Base-by-base conservation (phyloP, 2,113 vertebrate genomes). In the Lepidothrix coronata region DNA sequence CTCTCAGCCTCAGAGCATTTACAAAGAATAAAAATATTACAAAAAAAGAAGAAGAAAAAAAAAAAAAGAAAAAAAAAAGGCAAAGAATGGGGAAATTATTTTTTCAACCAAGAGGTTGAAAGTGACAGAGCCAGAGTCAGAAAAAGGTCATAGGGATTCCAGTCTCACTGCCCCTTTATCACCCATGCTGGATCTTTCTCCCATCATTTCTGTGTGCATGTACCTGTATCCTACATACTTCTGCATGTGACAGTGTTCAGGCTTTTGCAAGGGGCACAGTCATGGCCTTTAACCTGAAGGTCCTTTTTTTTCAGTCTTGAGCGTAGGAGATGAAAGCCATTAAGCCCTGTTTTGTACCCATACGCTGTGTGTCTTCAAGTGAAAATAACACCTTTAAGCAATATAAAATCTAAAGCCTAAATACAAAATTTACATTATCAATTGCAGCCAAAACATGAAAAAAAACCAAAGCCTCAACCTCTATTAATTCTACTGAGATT, bases 391-490 rank as follows among this genome's bases (percentile, higher is more conserved):
- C 12, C 23, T 58, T 16, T 63, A 76, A 83, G 27, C 31, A 39
- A 37, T 12, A 67, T 5, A n/a, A 95, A 89, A 59, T 33, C 25
- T 67, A 55, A 91, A 78, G 17, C 21, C 16, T 20, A 67, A 74
- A 44, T 23, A n/a, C 1, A 65, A 85, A 78, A 37, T 35, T 58
- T 46, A 30, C 10, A 14, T 57, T 61, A 82, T 85, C 14, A 52
- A 0, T 78, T 82, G 14, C 13, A 75, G 18, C 5, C 52, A 91
- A 72, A 94, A 39, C 28, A 77, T 14, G 1, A 2, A 58, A 88
- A 37, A 57, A 57, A 2, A 2, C 3, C 27, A 1, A 0, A 51
- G 25, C 4, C 9, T 41, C 27, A 55, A 16, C 6, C 10, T 19
- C 21, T 77, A 8, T 70, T 87, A 44, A 62, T 89, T 54, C 37